Evolutionary conservation across 2,888 invertebrate genomes (phyloP).

Genomic region (Dolichomitus sp.): DNA sequence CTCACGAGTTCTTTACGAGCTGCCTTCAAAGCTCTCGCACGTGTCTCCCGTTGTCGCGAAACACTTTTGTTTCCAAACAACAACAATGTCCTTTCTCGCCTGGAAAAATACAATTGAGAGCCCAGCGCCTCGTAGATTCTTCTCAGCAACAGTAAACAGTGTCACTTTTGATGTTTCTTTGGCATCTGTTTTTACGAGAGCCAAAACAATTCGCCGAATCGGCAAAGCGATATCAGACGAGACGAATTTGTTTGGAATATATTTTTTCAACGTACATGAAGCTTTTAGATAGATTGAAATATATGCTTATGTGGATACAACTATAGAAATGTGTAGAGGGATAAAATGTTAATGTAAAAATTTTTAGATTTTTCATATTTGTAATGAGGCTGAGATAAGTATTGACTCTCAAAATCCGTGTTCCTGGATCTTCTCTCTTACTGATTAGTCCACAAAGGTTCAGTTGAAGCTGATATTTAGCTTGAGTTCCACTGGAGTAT

Average conservation of each 20-base stretch:
- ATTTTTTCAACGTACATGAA: neutral
- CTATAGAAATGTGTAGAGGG: neutral
- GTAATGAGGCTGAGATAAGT: neutral
- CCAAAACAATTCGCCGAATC: neutral
- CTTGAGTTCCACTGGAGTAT: constrained; percentile 82
- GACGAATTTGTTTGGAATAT: constrained; percentile 6
- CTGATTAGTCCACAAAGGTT: constrained; percentile 46
- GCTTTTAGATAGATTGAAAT: constrained; percentile 32
- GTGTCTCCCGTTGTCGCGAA: neutral
- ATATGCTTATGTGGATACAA: neutral
- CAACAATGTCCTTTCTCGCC: neutral
- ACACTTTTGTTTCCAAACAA: neutral
- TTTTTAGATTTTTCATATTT: neutral
- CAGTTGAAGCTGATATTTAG: constrained; percentile 36
- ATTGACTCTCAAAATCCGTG: constrained; percentile 9
- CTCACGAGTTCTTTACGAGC: neutral
- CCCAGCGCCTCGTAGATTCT: constrained; percentile 30
- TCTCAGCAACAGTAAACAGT: constrained; percentile 1
- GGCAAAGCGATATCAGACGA: neutral
- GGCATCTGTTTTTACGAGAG: neutral
- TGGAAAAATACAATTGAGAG: constrained; percentile 15
- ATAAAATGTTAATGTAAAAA: neutral
- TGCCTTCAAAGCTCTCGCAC: neutral
- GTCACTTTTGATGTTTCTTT: neutral
- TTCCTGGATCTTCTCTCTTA: constrained; percentile 20